phyloP scores from a whole-genome alignment of 64 coral and sea anemone genomes.

The Montipora capricornis region DNA sequence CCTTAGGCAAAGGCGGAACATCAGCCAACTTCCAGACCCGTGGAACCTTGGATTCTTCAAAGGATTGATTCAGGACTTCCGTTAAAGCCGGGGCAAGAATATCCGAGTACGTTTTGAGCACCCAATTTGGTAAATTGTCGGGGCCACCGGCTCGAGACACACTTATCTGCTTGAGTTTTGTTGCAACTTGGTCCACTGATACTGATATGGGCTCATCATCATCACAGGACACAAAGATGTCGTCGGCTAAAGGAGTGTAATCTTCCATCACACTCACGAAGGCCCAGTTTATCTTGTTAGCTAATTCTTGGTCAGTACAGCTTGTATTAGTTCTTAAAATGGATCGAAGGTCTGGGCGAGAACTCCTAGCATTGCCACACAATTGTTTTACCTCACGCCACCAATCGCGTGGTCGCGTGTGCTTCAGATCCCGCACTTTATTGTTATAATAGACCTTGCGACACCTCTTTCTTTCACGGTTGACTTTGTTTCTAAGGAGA shows the following conservation, averaged over 20 bases:
- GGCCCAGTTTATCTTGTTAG: too few species aligned
- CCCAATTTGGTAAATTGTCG: slow-evolving; percentile 19
- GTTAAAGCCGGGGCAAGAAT: background rate
- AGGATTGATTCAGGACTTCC: background rate
- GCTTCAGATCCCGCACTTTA: too few species aligned
- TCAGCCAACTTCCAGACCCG: background rate
- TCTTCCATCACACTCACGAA: slow-evolving; percentile 10
- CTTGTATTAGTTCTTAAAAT: too few species aligned
- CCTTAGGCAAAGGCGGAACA: slow-evolving; percentile 12
- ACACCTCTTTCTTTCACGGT: too few species aligned
- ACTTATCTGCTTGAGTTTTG: background rate
- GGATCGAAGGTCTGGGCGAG: too few species aligned
- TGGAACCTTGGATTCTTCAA: slow-evolving; percentile 18
- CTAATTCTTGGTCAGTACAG: too few species aligned
- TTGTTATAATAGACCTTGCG: too few species aligned
- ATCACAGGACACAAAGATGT: slow-evolving; percentile 9
- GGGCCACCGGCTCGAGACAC: background rate
- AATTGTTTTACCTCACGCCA: too few species aligned
- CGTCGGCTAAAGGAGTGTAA: background rate
- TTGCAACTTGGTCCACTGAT: background rate
- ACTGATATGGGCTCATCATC: slow-evolving; percentile 44
- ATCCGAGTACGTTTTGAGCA: background rate
- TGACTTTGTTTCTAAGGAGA: too few species aligned
- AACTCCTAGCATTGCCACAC: too few species aligned
- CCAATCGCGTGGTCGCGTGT: too few species aligned